These are phyloP conservation scores for Oplegnathus fasciatus DNA, from an alignment of 2,113 vertebrate genomes.

Conservation along the genomic window DNA sequence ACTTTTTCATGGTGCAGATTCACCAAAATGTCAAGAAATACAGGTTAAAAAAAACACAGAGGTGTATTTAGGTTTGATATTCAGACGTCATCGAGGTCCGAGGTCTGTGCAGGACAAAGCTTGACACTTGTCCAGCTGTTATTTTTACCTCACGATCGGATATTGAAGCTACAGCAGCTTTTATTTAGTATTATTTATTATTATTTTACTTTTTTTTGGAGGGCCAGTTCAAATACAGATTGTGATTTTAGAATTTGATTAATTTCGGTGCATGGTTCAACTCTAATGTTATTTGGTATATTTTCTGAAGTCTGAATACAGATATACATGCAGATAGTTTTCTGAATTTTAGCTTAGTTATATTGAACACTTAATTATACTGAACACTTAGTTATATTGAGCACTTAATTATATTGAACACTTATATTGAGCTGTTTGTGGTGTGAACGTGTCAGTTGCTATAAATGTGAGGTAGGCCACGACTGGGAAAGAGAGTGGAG, in stretches of 20 bases:
- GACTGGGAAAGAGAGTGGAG: not conserved
- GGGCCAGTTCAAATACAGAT: not conserved
- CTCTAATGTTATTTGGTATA: not conserved
- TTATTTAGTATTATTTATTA: too few relatives aligned
- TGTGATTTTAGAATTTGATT: not conserved
- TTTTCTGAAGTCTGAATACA: not conserved
- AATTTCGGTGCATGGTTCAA: not conserved
- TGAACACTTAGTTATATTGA: not conserved
- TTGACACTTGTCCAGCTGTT: too few relatives aligned
- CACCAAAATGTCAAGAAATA: too few relatives aligned
- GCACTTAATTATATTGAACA: not conserved
- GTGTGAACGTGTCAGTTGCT: not conserved
- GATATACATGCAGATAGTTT: not conserved
- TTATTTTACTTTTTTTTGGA: too few relatives aligned
- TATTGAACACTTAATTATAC: too few relatives aligned
- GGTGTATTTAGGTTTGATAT: too few relatives aligned
- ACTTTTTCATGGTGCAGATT: too few relatives aligned
- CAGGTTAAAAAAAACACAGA: too few relatives aligned
- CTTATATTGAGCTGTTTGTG: not conserved
- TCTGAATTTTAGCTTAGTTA: not conserved
- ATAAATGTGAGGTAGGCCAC: not conserved
- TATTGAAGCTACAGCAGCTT: too few relatives aligned
- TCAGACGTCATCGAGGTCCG: too few relatives aligned
- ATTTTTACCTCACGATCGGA: too few relatives aligned
- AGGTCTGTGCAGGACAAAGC: too few relatives aligned